phyloP scores from a whole-genome alignment of 2,888 invertebrate genomes.

The Limnephilus rhombicus region DNA sequence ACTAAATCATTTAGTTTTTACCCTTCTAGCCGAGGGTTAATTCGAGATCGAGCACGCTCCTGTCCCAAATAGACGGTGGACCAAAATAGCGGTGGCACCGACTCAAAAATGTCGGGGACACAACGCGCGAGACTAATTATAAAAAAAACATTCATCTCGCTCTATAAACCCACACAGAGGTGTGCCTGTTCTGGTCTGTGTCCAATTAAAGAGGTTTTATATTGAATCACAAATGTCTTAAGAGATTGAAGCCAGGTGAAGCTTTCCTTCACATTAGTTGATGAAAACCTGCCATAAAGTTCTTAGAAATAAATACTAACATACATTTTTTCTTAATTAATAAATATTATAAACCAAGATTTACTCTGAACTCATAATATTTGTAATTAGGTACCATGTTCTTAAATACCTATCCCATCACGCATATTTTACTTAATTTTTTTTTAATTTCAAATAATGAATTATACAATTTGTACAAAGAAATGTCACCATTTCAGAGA shows the following conservation, averaged over 20 bases:
- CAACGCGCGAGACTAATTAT: constrained; percentile 57
- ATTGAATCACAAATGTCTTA: neutral
- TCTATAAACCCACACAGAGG: constrained; percentile 50
- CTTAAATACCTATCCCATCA: too few relatives aligned
- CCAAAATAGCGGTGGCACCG: constrained; percentile 61
- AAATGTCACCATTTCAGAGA: too few relatives aligned
- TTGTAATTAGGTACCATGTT: too few relatives aligned
- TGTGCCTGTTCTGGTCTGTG: neutral
- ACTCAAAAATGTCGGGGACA: constrained; percentile 65
- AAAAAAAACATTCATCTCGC: constrained; percentile 40
- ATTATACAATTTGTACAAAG: too few relatives aligned
- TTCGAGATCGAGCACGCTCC: constrained; percentile 32
- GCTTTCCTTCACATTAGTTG: neutral
- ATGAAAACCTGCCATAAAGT: too few relatives aligned
- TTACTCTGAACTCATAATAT: too few relatives aligned
- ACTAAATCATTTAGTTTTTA: neutral
- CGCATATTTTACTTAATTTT: too few relatives aligned
- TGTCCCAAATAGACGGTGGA: constrained; percentile 40
- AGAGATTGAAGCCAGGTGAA: neutral
- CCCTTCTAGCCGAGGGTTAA: constrained; percentile 14
- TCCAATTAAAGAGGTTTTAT: constrained; percentile 10
- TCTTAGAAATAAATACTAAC: neutral
- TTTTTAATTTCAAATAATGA: too few relatives aligned
- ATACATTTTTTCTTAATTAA: too few relatives aligned
- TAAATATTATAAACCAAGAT: too few relatives aligned